Base-by-base conservation (phyloP, 1,140 invertebrate species). In the Zophobas atratus region DNA sequence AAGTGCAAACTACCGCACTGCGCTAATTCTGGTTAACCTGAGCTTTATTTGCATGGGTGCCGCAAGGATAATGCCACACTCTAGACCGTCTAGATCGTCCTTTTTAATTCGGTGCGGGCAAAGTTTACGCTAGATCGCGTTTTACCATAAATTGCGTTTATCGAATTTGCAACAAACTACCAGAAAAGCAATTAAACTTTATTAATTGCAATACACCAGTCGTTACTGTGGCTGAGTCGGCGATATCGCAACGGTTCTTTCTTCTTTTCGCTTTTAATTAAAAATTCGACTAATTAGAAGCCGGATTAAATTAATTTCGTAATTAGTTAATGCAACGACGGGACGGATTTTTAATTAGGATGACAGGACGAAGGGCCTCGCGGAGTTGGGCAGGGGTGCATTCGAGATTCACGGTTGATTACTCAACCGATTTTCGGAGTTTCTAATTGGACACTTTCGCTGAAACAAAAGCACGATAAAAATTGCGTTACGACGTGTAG, bases 1-100 rank as follows among this genome's bases (percentile, higher is more conserved):
- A 73, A 53, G 71, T 76, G 74, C 74, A 76, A 76, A 76, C 74
- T 76, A 48, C 74, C 74, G 74, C 74, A 76, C 6, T 76, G 74
- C 74, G 74, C 74, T 76, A 76, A 76, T 76, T 76, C 56, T 41
- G 74, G 74, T 51, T 76, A 76, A 63, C 74, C 60, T 56, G 57
- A 49, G 43, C 74, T 63, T 34, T 76, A 76, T 76, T 76, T 76
- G 56, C 74, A 76, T 76, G 74, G 56, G 60, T n/a, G 49, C 49
- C 43, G 56, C 39, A 39, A 60, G 56, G 33, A 60, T 60, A 33
- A 39, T 60, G 56, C 36, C 32, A 55, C 2, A 34, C 53, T 55
- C 20, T 55, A 20, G 20, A 20, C 20, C 51, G 3, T 55, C 53
- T 34, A 55, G 53, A 34, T 55, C 4, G 4, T 20, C 20, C 20